Evolutionary conservation across 2,888 invertebrate genomes (phyloP).

Genomic region (Apantesis nais): DNA sequence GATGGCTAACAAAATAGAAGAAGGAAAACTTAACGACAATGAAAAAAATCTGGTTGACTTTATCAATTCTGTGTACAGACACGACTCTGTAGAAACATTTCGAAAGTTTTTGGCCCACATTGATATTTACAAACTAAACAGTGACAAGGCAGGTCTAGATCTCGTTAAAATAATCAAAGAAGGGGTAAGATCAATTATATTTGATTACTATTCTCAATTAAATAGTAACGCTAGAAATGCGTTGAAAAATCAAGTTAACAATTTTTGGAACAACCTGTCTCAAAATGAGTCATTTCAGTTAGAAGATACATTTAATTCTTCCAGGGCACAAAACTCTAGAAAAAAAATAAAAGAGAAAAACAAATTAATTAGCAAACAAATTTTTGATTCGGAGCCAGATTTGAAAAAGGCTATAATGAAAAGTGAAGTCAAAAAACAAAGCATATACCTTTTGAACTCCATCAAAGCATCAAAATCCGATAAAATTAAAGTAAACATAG

Average conservation of each 20-base stretch:
- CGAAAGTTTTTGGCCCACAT: slow-evolving; percentile 45
- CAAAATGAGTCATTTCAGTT: neutral
- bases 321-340: neutral
- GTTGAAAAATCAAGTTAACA: neutral
- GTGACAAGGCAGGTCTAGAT: slow-evolving; percentile 26
- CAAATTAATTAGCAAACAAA: neutral
- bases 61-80: slow-evolving; percentile 55
- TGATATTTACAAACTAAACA: slow-evolving; percentile 36
- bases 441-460: neutral
- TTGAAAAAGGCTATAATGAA: too few relatives aligned
- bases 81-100: slow-evolving; percentile 43
- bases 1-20: slow-evolving; percentile 26
- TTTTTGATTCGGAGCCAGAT: too few relatives aligned
- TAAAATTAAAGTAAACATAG: neutral
- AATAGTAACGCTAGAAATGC: neutral
- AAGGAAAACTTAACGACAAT: slow-evolving; percentile 28
- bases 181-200: slow-evolving; percentile 48
- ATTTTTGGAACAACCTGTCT: slow-evolving; percentile 1
- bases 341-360: neutral
- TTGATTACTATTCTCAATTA: slow-evolving; percentile 4
- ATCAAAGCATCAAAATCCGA: neutral
- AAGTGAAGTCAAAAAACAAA: neutral
- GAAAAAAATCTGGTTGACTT: slow-evolving; percentile 41
- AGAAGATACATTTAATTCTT: neutral
- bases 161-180: slow-evolving; percentile 48